A percentile compares a stretch with the other conserved stretches of the same genome.
phyloP scores from a whole-genome alignment of 2,888 invertebrate species.

The Argyresthia goedartella region DNA sequence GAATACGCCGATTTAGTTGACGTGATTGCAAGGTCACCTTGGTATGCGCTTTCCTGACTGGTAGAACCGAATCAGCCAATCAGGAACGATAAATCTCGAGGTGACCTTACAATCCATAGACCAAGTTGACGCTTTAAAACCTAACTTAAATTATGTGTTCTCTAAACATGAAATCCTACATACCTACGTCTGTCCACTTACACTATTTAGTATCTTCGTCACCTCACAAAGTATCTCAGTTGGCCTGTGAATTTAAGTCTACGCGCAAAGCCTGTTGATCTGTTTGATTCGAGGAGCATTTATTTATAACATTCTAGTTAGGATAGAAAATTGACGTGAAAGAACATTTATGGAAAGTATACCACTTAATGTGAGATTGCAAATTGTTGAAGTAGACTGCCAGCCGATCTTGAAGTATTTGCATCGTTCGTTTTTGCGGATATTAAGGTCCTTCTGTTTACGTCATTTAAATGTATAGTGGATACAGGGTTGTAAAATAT shows the following conservation, averaged over 20 bases:
- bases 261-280: constrained; percentile 25
- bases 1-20: too few species aligned
- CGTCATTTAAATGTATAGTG: constrained; percentile 39
- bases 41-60: background rate
- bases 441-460: constrained; percentile 13
- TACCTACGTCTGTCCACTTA: constrained; percentile 35
- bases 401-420: too few species aligned
- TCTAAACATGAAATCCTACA: constrained; percentile 6
- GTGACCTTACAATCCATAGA: too few species aligned
- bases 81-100: too few species aligned
- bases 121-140: too few species aligned
- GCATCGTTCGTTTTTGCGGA: too few species aligned
- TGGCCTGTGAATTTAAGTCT: constrained; percentile 16
- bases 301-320: constrained; percentile 9
- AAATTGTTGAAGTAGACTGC: too few species aligned
- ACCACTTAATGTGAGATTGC: too few species aligned
- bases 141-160: background rate
- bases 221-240: constrained; percentile 6
- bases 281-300: constrained; percentile 13
- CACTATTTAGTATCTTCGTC: constrained; percentile 18
- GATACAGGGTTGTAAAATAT: constrained; percentile 71
- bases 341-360: too few species aligned
- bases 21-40: too few species aligned
- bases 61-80: background rate
- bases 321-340: constrained; percentile 1